Conservation (phyloP, 2,797 vertebrate genomes). For the Lagodon rhomboides region DNA sequence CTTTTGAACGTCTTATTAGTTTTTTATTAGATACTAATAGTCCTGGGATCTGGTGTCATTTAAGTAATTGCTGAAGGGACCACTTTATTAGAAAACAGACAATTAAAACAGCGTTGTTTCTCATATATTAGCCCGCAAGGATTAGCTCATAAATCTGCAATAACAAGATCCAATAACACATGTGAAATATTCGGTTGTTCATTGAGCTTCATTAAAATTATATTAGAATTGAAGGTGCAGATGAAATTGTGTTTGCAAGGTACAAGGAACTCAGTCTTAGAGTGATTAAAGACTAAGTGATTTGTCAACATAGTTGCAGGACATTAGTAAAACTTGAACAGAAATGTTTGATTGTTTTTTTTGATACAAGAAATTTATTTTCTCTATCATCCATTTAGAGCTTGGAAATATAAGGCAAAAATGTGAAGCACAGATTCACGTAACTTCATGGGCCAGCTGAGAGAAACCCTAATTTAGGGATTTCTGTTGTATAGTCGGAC, state of each 20-base stretch:
- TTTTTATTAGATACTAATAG: not conserved
- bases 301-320: not conserved
- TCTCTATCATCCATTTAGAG: not conserved
- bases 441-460: not conserved
- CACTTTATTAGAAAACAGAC: constrained; percentile 1
- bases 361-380: not conserved
- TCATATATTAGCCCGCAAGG: constrained; percentile 3
- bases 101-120: constrained; percentile 15
- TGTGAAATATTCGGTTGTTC: constrained; percentile 11
- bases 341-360: not conserved
- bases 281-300: not conserved
- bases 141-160: constrained; percentile 22
- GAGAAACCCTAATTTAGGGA: not conserved
- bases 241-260: not conserved
- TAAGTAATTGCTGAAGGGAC: not conserved
- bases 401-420: not conserved
- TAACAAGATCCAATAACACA: constrained; percentile 7
- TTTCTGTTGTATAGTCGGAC: constrained; percentile 2
- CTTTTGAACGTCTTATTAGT: not conserved
- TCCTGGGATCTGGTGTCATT: constrained; percentile 6
- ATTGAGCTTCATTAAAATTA: constrained; percentile 12
- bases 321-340: not conserved
- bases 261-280: not conserved
- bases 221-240: not conserved
- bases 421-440: not conserved